Evolutionary conservation across 1,140 invertebrate species (phyloP), one percentile per base, ranked within the genome.

Genomic region (Ericerus pela): DNA sequence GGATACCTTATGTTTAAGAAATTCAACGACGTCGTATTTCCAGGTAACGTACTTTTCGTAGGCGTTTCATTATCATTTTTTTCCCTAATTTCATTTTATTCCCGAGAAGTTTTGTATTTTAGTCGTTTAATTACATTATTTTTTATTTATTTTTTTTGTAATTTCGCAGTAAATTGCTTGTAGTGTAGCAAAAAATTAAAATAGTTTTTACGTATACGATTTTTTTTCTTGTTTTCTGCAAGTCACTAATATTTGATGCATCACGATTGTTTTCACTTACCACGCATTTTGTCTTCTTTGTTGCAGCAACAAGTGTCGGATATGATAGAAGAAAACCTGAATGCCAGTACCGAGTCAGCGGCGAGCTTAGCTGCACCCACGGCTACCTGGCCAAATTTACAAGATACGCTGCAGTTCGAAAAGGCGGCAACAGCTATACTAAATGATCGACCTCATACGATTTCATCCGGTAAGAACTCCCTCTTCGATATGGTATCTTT

Each of bases 361-460:
- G 26, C 41, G 22, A 47, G 41, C 26, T 47, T 47, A 47, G 41
- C 41, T 10, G 41, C 20, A 47, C 41, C 41, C 2, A 47, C 41
- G 41, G 76, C 84, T 4, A 88, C 86, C 10, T 90, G 87, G 85
- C 85, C 86, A 4, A 88, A 89, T 73, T 70, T 87, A 20, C 82
- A 86, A 67, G 84, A 87, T 68, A 81, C 81, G 6, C 65, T 72
- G 29, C 82, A 84, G 59, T 85, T 82, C 63, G 81, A 87, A 68
- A 73, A 83, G 61, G 80, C 83, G 51, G 79, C 78, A 11, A 76
- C 76, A 18, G 78, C 79, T 54, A 82, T 83, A 58, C 79, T 85
- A 66, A 81, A 77, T 54, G 85, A 88, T 60, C 74, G 90, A 59
- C 90, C 91, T 14, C 91, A 96, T 66, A 96, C 91, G 2, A 94